Conservation (phyloP, 2,797 vertebrate species). For the Aplochiton taeniatus region DNA sequence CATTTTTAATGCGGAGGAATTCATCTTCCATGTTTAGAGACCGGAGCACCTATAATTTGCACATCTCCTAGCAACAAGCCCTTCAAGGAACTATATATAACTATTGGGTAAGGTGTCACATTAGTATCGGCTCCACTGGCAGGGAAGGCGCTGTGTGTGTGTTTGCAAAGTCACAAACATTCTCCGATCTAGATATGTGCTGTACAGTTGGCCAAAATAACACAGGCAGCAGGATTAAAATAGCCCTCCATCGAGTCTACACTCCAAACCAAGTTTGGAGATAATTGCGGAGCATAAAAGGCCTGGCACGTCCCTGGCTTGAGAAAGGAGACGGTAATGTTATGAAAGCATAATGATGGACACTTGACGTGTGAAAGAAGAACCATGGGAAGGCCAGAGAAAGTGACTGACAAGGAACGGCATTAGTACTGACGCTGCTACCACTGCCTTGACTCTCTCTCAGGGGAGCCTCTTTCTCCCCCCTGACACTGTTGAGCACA, state of each 20-base stretch:
- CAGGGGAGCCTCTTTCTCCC: background rate
- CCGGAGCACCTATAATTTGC: constrained; percentile 69
- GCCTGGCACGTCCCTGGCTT: too few species aligned
- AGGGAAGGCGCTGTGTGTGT: constrained; percentile 20
- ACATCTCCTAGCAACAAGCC: constrained; percentile 79
- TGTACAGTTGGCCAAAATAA: background rate
- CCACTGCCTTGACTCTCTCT: background rate
- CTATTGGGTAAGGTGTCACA: constrained; percentile 61
- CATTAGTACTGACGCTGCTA: background rate
- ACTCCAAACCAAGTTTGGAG: too few species aligned
- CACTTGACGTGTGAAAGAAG: background rate
- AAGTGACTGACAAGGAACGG: background rate
- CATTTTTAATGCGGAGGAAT: constrained; percentile 58
- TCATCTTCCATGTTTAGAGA: constrained; percentile 56
- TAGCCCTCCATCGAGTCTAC: too few species aligned
- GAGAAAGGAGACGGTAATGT: background rate
- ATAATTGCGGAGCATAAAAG: too few species aligned
- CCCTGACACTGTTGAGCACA: background rate
- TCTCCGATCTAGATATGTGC: too few species aligned
- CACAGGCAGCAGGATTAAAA: too few species aligned
- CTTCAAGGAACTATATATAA: constrained; percentile 78
- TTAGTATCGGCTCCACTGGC: constrained; percentile 27
- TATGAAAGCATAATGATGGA: background rate
- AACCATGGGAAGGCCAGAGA: too few species aligned
- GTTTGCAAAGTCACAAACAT: too few species aligned